Percentiles rank a stretch among this genome's conserved stretches.
Conservation (phyloP, 2,797 vertebrate genomes). For the Liasis olivaceus region DNA sequence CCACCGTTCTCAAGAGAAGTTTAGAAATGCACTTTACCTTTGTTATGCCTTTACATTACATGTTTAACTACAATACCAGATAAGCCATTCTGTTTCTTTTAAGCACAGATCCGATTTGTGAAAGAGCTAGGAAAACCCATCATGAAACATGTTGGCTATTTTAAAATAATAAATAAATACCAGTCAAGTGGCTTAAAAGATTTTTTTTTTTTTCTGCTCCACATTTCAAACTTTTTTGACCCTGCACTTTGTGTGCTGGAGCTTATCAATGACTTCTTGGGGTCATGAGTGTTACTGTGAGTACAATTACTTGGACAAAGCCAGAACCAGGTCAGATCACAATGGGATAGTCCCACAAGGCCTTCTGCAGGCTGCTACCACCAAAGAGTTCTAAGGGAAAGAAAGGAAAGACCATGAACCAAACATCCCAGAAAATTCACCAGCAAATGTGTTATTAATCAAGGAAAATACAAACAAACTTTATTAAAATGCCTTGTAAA, state of each 20-base stretch:
- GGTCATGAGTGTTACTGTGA: conserved; percentile 78
- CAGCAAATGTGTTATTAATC: conserved; percentile 96
- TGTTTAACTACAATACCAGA: neutral
- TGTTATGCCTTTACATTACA: neutral
- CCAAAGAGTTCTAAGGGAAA: conserved; percentile 90
- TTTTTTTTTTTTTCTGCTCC: conserved; percentile 59
- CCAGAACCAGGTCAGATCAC: conserved; percentile 85
- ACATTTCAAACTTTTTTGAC: conserved; percentile 71
- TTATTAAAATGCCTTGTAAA: conserved; percentile 88
- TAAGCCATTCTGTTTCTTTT: conserved; percentile 21
- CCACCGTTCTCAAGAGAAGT: conserved; percentile 12
- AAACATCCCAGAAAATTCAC: conserved; percentile 85
- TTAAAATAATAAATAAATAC: conserved; percentile 62
- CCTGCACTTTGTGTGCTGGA: conserved; percentile 66
- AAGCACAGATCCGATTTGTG: neutral
- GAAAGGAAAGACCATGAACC: conserved; percentile 87
- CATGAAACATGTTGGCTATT: conserved; percentile 35
- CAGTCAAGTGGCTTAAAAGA: conserved; percentile 54
- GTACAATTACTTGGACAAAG: conserved; percentile 89
- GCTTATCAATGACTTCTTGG: conserved; percentile 77
- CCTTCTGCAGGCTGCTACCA: conserved; percentile 81
- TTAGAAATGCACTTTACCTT: neutral
- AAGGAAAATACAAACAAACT: conserved; percentile 94
- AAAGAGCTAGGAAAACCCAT: conserved; percentile 49
- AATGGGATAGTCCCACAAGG: conserved; percentile 85